A percentile compares a stretch with the other conserved stretches of the same genome.
Conservation (phyloP, 2,797 vertebrate genomes). For the Sphenodon punctatus region DNA sequence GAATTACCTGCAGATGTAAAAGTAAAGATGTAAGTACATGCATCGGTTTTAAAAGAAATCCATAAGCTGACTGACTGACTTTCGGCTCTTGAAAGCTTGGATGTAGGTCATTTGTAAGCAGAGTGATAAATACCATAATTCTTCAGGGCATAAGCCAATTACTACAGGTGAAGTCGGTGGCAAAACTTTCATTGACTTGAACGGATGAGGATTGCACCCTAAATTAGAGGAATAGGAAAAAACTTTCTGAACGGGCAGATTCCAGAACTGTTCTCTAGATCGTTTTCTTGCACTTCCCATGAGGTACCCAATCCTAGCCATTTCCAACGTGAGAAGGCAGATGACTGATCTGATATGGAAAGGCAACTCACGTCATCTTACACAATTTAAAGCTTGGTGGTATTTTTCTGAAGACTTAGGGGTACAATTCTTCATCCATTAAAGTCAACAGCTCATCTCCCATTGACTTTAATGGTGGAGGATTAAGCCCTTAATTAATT, state of each 20-base stretch:
- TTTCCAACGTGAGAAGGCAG: neutral
- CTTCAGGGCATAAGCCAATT: neutral
- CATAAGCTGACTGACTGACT: neutral
- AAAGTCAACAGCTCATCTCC: no score
- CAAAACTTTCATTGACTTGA: no score
- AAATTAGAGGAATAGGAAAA: neutral
- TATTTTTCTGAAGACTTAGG: neutral
- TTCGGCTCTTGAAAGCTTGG: neutral
- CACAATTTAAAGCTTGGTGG: neutral
- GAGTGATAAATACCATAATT: neutral
- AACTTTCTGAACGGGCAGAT: neutral
- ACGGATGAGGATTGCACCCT: no score
- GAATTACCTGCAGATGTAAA: conserved; percentile 87
- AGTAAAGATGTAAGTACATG: neutral
- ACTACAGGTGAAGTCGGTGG: no score
- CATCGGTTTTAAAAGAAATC: neutral
- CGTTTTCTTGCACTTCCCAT: no score
- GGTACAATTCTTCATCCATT: no score
- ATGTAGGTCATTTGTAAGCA: neutral
- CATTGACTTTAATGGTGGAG: no score
- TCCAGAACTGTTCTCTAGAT: no score
- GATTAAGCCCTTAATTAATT: no score
- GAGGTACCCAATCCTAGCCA: neutral
- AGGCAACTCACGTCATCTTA: neutral
- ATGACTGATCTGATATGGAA: neutral